Conservation (phyloP, 2,888 invertebrate species). For the Galerucella pusilla region DNA sequence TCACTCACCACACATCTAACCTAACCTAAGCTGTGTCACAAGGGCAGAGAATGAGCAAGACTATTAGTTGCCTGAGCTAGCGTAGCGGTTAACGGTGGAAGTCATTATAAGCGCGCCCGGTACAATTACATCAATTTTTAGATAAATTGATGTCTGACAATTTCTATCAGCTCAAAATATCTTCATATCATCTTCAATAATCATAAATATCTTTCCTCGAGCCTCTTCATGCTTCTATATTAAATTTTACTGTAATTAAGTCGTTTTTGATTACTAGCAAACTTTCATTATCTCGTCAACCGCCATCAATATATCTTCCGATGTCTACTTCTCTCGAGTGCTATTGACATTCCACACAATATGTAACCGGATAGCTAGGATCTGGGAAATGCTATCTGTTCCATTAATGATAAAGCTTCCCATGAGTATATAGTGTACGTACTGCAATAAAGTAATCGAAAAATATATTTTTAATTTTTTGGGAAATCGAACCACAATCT, state of each 20-base stretch:
- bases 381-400: slow-evolving; percentile 1
- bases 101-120: too few relatives aligned
- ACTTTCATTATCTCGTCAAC: slow-evolving; percentile 34
- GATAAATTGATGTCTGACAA: too few relatives aligned
- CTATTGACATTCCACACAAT: slow-evolving; percentile 30
- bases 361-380: slow-evolving; percentile 22
- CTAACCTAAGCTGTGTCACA: too few relatives aligned
- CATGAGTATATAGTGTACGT: background rate
- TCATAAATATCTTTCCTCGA: background rate
- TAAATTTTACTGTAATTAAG: slow-evolving; percentile 17
- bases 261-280: slow-evolving; percentile 24
- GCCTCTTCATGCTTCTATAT: background rate
- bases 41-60: too few relatives aligned
- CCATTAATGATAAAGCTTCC: slow-evolving; percentile 3
- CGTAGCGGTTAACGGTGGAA: too few relatives aligned
- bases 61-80: too few relatives aligned
- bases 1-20: too few relatives aligned
- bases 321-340: slow-evolving; percentile 15
- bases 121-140: too few relatives aligned
- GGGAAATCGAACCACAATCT: too few relatives aligned
- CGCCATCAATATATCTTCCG: slow-evolving; percentile 29
- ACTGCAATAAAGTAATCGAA: background rate
- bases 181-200: too few relatives aligned
- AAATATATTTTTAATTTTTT: background rate
- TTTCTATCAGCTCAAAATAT: too few relatives aligned